Base-by-base conservation (phyloP, 2,888 invertebrate species). In the Arge pagana region DNA sequence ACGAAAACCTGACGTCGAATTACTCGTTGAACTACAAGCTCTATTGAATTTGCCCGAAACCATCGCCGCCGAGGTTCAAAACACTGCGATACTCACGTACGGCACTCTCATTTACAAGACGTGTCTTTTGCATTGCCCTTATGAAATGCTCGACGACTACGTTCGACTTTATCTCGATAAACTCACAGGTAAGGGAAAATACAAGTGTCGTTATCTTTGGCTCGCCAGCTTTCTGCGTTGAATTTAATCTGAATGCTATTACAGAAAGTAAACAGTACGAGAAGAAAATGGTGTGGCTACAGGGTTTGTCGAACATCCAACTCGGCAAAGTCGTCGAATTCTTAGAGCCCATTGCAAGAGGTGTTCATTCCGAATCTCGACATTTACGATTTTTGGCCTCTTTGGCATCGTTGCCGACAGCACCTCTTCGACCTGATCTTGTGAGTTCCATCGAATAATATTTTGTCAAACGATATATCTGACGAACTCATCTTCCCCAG, bases 311-410 rank as follows among this genome's bases (percentile, higher is more conserved):
- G 55, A 89, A 89, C 61, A 77, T 85, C 50, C 82, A 84, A 59
- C 63, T 84, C 19, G 81, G 81, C 4, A 80, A 81, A 64, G 83
- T 83, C 2, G 73, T 75, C 10, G 76, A 77, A 55, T 74, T 76
- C 56, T 61, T 75, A 28, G 75, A 77, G 2, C 72, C 78, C 0
- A 81, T 85, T 11, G 75, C 73, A 10, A 70, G 70, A 54, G 71
- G 74, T 16, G 73, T 68, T 30, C 74, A 71, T 55, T 62, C 70
- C 2, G 69, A 71, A 51, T 68, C 67, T n/a, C 71, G 81, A 1
- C 85, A 87, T 59, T 83, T 87, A 50, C 78, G 88, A 36, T 83
- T 87, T n/a, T 80, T 88, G 67, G 87, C 88, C 0, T 84, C 85
- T 0, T 80, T 87, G 78, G 85, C 85, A 0, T 81, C 83, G 1